Percentiles rank a stretch among this genome's conserved stretches.
phyloP scores from a whole-genome alignment of 2,113 vertebrate genomes.

The Melanotaenia duboulayi region DNA sequence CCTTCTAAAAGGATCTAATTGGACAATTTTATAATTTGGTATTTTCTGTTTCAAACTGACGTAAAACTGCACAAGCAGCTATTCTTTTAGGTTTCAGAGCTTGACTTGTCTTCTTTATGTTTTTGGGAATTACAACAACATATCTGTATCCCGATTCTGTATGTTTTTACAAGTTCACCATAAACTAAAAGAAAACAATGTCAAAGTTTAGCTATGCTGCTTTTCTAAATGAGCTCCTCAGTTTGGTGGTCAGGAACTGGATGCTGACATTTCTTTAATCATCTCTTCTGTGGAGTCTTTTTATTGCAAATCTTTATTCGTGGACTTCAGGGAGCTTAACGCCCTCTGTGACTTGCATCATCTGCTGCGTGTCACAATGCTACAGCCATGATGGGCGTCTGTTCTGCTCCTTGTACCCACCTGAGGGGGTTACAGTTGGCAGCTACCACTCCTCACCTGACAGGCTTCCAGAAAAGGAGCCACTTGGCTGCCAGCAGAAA shows the following conservation, averaged over 20 bases:
- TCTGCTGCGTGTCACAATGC: constrained; percentile 65
- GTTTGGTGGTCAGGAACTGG: constrained; percentile 1
- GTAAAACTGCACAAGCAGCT: too few species aligned
- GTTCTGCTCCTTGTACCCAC: constrained; percentile 54
- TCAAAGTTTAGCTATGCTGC: constrained; percentile 1
- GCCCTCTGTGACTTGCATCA: constrained; percentile 46
- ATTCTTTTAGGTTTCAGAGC: not conserved
- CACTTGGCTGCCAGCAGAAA: constrained; percentile 69
- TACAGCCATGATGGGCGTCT: constrained; percentile 40
- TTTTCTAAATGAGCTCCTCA: constrained; percentile 16
- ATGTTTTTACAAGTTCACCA: not conserved
- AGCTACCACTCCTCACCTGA: constrained; percentile 62
- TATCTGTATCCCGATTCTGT: not conserved
- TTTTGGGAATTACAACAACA: not conserved
- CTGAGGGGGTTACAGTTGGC: constrained; percentile 74
- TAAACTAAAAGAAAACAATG: constrained; percentile 2
- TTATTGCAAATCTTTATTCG: constrained; percentile 40
- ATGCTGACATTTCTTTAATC: constrained; percentile 17
- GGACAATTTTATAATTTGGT: too few species aligned
- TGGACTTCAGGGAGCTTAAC: constrained; percentile 24
- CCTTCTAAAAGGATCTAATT: not conserved
- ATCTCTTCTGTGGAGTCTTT: constrained; percentile 10
- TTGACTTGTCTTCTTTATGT: not conserved
- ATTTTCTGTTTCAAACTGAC: too few species aligned
- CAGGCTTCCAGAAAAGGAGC: constrained; percentile 68